These are phyloP conservation scores for Rhea pennata DNA, from an alignment of 2,113 vertebrate genomes.

Conservation along the genomic window DNA sequence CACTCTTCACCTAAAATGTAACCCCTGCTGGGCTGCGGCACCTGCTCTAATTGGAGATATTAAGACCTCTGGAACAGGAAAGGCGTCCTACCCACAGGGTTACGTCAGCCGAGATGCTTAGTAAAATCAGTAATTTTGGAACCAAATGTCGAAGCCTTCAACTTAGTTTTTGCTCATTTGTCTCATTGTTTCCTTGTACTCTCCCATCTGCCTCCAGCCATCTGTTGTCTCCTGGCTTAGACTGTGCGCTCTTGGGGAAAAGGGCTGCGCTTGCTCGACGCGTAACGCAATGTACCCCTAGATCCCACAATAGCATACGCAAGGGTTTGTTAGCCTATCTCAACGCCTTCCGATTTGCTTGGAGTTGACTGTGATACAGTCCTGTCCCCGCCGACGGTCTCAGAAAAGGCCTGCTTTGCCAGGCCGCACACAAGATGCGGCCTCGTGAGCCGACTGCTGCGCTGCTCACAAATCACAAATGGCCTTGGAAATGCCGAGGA, in stretches of 20 bases:
- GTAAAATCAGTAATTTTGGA: constrained; percentile 11
- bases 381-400: background rate
- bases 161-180: constrained; percentile 60
- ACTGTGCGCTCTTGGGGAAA: background rate
- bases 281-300: rapidly evolving
- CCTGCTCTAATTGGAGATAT: background rate
- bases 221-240: constrained; percentile 34
- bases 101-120: background rate
- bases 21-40: background rate
- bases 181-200: constrained; percentile 49
- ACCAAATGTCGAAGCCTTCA: constrained; percentile 6
- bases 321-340: background rate
- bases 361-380: background rate
- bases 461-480: background rate
- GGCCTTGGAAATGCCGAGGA: background rate
- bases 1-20: background rate
- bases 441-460: background rate
- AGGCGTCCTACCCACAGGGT: background rate
- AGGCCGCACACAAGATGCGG: rapidly evolving
- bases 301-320: background rate
- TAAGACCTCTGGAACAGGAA: background rate
- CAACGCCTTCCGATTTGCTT: rapidly evolving
- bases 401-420: background rate
- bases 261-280: background rate
- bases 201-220: constrained; percentile 55